A percentile compares a stretch with the other conserved stretches of the same genome.
These are phyloP conservation scores for Drosophila tristis DNA, from an alignment of 1,140 invertebrate species.

Conservation along the genomic window DNA sequence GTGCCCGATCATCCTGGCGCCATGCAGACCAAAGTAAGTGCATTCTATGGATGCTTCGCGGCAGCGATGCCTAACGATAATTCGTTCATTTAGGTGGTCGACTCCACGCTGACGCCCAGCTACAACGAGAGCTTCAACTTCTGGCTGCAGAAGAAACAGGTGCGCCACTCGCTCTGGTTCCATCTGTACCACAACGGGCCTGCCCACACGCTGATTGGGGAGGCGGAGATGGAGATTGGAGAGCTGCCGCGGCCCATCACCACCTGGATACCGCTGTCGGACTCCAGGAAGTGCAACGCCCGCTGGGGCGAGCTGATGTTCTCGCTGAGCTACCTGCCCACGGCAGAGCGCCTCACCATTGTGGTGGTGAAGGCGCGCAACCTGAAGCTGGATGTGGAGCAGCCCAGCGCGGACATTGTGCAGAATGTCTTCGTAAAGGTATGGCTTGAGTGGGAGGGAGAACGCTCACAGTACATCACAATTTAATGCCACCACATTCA, in stretches of 20 bases:
- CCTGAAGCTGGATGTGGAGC: slow-evolving; percentile 85
- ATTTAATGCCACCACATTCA: not conserved
- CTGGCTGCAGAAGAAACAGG: slow-evolving; percentile 85
- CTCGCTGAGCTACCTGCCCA: slow-evolving; percentile 91
- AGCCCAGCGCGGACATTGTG: slow-evolving; percentile 63
- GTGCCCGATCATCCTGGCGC: slow-evolving; percentile 89
- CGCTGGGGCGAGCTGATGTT: slow-evolving; percentile 92
- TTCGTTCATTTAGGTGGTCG: slow-evolving; percentile 56
- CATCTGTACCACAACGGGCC: slow-evolving; percentile 83
- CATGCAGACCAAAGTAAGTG: slow-evolving; percentile 89
- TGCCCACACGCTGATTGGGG: slow-evolving; percentile 82
- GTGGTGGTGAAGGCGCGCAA: slow-evolving; percentile 93
- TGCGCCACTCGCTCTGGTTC: slow-evolving; percentile 83
- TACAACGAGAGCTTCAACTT: slow-evolving; percentile 91
- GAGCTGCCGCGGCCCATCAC: slow-evolving; percentile 85
- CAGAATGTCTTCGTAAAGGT: slow-evolving; percentile 81
- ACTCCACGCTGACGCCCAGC: slow-evolving; percentile 87
- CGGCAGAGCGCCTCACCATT: slow-evolving; percentile 91
- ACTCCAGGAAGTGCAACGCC: slow-evolving; percentile 86
- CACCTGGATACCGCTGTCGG: slow-evolving; percentile 85
- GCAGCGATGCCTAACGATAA: too few relatives aligned
- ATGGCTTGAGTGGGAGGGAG: too few relatives aligned
- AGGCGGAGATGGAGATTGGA: slow-evolving; percentile 85
- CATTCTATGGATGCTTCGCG: not conserved
- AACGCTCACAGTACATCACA: not conserved